phyloP scores from a whole-genome alignment of 1,140 invertebrate species.

The Mizuhopecten yessoensis region DNA sequence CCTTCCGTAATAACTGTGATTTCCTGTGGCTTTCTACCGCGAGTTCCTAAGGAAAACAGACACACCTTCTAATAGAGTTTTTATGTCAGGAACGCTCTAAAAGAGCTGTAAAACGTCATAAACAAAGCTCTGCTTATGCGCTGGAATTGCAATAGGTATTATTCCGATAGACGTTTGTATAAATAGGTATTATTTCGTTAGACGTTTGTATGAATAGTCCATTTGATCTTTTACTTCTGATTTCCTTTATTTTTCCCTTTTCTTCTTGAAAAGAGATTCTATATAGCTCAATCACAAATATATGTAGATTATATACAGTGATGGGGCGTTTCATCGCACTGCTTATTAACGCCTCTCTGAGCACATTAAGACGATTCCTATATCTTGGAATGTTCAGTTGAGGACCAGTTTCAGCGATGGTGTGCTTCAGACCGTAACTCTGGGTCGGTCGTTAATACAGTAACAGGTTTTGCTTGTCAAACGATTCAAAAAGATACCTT shows the following conservation, averaged over 20 bases:
- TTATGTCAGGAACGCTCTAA: background rate
- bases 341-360: background rate
- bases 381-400: constrained; percentile 27
- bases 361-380: background rate
- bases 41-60: background rate
- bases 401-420: background rate
- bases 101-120: background rate
- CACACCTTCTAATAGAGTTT: constrained; percentile 24
- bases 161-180: background rate
- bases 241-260: constrained; percentile 11
- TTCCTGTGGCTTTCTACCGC: background rate
- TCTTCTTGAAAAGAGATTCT: background rate
- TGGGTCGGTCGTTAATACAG: background rate
- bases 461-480: background rate
- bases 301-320: constrained; percentile 39
- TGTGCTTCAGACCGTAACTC: background rate
- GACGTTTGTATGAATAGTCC: constrained; percentile 11
- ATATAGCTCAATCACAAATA: constrained; percentile 1
- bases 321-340: background rate
- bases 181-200: background rate
- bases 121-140: background rate
- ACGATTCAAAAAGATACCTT: background rate
- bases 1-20: background rate
- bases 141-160: background rate
- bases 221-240: constrained; percentile 1